Evolutionary conservation across 2,113 vertebrate species (phyloP).

Genomic region (Acrocephalus kingi): DNA sequence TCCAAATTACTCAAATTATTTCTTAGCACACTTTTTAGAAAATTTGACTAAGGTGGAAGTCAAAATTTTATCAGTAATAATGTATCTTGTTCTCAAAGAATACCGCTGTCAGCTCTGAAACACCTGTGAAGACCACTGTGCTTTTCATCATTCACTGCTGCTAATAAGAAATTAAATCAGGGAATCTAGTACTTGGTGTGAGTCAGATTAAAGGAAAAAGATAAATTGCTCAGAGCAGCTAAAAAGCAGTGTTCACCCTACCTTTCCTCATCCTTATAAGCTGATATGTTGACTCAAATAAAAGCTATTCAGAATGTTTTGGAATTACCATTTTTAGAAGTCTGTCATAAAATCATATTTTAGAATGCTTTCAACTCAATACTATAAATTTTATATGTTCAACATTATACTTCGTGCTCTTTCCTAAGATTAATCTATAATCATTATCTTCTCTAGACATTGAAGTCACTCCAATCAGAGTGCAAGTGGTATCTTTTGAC

Average conservation of each 20-base stretch:
- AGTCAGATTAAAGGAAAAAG: not conserved
- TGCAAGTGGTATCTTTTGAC: not conserved
- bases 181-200: not conserved
- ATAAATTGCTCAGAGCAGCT: not conserved
- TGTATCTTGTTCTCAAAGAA: not conserved
- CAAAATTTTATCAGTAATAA: not conserved
- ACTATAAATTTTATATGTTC: not conserved
- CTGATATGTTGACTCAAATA: not conserved
- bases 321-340: not conserved
- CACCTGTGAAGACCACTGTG: not conserved
- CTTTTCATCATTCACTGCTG: not conserved
- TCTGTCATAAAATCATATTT: not conserved
- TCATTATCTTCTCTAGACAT: not conserved
- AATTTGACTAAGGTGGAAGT: not conserved
- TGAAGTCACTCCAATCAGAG: not conserved
- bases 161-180: not conserved
- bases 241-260: not conserved
- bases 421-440: not conserved
- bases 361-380: not conserved
- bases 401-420: not conserved
- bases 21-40: not conserved
- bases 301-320: not conserved
- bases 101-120: not conserved
- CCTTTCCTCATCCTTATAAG: not conserved
- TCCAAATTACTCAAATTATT: not conserved